Evolutionary conservation across 2,113 vertebrate species (phyloP).

Genomic region (Eupsittula cactorum): DNA sequence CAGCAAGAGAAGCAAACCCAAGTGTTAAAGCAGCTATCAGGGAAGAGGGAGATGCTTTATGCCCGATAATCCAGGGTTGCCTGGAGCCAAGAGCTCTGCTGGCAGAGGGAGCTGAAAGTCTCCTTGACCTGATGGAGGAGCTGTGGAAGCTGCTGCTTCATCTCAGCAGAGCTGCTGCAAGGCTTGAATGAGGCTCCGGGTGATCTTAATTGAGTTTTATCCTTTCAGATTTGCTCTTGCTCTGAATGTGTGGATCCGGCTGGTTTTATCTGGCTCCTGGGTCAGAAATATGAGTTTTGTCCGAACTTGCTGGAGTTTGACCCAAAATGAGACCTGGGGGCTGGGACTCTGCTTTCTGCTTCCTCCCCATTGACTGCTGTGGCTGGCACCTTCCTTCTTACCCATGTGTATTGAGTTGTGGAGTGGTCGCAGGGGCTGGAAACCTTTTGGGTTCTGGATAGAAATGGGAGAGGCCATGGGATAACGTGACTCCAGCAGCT

Average conservation of each 20-base stretch:
- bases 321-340: background rate
- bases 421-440: background rate
- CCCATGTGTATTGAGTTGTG: rapidly evolving
- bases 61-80: background rate
- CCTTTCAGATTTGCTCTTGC: background rate
- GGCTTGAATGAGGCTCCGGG: background rate
- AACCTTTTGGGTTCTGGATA: background rate
- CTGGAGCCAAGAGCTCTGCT: background rate
- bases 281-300: background rate
- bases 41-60: background rate
- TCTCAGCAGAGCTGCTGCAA: background rate
- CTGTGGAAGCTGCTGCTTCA: background rate
- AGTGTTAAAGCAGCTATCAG: background rate
- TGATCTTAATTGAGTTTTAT: background rate
- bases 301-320: background rate
- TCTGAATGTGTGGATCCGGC: background rate
- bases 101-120: background rate
- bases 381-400: background rate
- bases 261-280: background rate
- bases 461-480: background rate
- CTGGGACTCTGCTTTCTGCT: background rate
- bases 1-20: background rate
- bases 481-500: background rate
- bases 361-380: rapidly evolving
- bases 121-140: background rate